Base-by-base conservation (phyloP, 1,140 invertebrate genomes). In the Bombus sylvicola region DNA sequence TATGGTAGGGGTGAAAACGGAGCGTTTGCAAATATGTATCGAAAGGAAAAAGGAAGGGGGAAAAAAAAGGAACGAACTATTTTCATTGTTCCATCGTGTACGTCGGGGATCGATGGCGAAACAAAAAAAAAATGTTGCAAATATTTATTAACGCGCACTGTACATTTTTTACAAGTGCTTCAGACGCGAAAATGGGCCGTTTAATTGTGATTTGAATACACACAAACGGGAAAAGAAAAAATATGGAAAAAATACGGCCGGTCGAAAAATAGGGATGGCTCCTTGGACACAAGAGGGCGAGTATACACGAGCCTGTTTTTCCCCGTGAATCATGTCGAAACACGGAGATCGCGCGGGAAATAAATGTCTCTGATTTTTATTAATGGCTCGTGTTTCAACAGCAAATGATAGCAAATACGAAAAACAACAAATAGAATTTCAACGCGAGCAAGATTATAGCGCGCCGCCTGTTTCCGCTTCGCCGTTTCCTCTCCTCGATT, bases 321-420 rank as follows among this genome's bases (percentile, higher is more conserved):
- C 37, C 28, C 10, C 28, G 71, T 41, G 22, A 39, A 62, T 34
- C 81, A 25, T 59, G 37, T 64, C 57, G 41, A 74, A 75, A 69
- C 68, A 25, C n/a, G 47, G 18, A 22, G 10, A 73, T 34, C 31
- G 15, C 68, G 47, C 15, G 34, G 39, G 47, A 81, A 75, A 62
- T n/a, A 77, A 76, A 76, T 76, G 81, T 83, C 41, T 28, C 59
- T n/a, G 73, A 83, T 83, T 83, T 83, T 83, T 78, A 83, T 78
- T 69, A 78, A 83, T 83, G n/a, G 81, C 47, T 69, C 43, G 62
- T 57, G 47, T 77, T 83, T 83, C 73, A 83, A 68, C 64, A 43
- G 34, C 41, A 68, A 78, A 83, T 57, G 62, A 78, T 37, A 9
- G 64, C 73, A 57, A 83, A 53, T 43, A 77, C 25, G 41, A 83